Conservation (phyloP, 2,797 vertebrate species). For the Erethizon dorsatum region DNA sequence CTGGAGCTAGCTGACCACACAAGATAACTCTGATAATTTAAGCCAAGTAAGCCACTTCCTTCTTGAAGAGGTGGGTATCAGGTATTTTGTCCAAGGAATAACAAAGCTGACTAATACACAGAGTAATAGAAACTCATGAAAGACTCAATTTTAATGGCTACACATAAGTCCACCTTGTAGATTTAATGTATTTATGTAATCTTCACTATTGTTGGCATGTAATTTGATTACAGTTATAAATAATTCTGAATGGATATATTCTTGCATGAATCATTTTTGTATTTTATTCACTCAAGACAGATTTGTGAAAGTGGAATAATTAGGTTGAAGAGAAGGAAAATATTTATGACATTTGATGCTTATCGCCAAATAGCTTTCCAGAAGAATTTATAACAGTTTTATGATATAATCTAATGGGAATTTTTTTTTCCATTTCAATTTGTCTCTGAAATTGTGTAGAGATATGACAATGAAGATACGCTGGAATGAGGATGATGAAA, state of each 20-base stretch:
- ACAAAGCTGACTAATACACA: not conserved
- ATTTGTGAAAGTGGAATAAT: constrained; percentile 9
- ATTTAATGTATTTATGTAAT: constrained; percentile 57
- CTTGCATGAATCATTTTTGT: not conserved
- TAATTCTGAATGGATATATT: not conserved
- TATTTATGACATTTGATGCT: constrained; percentile 21
- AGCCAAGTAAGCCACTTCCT: not conserved
- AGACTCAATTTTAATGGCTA: constrained; percentile 7
- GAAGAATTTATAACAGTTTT: constrained; percentile 30
- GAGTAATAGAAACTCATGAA: not conserved
- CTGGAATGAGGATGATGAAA: not conserved
- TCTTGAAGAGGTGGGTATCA: not conserved
- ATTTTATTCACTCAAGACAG: not conserved
- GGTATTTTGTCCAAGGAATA: not conserved
- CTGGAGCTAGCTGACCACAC: not conserved
- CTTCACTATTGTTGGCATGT: not conserved
- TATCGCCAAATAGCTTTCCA: not conserved
- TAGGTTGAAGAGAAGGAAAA: not conserved
- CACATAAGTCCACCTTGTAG: not conserved
- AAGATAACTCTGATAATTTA: not conserved
- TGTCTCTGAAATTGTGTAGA: not conserved
- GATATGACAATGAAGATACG: not conserved
- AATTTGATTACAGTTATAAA: constrained; percentile 42
- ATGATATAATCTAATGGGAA: not conserved
- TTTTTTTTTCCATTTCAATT: not conserved